These are phyloP conservation scores for Pelodiscus sinensis DNA, from an alignment of 2,113 vertebrate species.

Conservation along the genomic window DNA sequence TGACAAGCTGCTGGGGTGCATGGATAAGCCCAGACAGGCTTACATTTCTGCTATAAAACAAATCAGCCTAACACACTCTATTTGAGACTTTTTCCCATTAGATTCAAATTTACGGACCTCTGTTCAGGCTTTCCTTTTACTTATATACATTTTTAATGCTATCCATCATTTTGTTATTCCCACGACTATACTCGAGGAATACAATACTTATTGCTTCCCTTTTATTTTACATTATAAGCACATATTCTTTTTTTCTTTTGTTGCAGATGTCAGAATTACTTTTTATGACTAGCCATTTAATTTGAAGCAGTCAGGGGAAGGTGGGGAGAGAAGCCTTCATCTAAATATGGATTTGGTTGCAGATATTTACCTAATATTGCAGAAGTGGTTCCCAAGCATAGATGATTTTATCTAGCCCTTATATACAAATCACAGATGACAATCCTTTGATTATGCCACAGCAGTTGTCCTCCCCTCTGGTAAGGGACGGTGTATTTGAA, in stretches of 20 bases:
- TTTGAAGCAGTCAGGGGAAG: not conserved
- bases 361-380: conserved; percentile 26
- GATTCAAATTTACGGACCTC: not conserved
- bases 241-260: not conserved
- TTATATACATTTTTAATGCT: not conserved
- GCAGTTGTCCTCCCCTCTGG: not conserved
- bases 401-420: not conserved
- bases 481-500: not conserved
- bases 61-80: not conserved
- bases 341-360: conserved; percentile 11
- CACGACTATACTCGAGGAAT: not conserved
- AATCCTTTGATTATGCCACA: conserved; percentile 41
- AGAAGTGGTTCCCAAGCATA: not conserved
- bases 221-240: not conserved
- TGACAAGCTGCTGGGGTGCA: not conserved
- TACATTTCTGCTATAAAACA: conserved; percentile 37
- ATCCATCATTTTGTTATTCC: not conserved
- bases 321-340: not conserved
- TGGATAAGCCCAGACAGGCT: conserved; percentile 2
- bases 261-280: not conserved
- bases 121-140: not conserved
- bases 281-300: not conserved
- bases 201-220: not conserved
- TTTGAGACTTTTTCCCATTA: not conserved
- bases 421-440: not conserved